phyloP scores from a whole-genome alignment of 2,113 vertebrate species.

The Eira barbara region DNA sequence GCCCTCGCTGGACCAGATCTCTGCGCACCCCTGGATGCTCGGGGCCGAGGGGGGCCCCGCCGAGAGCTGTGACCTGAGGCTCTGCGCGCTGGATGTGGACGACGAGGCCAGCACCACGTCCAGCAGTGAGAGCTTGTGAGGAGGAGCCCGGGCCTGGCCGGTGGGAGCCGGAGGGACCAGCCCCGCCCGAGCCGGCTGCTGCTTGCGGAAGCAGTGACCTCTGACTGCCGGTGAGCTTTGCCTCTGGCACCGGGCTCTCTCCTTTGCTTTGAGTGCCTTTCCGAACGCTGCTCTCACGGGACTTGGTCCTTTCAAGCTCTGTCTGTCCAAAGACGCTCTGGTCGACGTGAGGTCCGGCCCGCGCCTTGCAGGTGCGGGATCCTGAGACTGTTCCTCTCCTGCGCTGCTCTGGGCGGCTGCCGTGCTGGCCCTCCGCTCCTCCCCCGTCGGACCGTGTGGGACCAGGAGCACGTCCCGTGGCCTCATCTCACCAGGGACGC shows the following conservation, averaged over 20 bases:
- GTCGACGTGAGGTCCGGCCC: conserved; percentile 73
- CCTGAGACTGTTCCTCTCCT: conserved; percentile 77
- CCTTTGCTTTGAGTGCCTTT: conserved; percentile 99
- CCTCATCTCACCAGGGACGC: background rate
- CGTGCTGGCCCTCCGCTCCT: background rate
- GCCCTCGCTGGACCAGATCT: conserved; percentile 97
- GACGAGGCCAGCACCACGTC: conserved; percentile 94
- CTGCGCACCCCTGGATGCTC: conserved; percentile 96
- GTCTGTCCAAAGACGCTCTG: conserved; percentile 85
- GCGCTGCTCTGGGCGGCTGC: background rate
- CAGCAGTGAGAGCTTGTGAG: conserved; percentile 97
- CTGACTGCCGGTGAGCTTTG: conserved; percentile 86
- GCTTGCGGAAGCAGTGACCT: conserved; percentile 87
- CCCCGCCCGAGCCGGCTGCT: background rate
- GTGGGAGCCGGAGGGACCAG: conserved; percentile 48
- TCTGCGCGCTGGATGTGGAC: conserved; percentile 91
- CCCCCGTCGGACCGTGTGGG: background rate
- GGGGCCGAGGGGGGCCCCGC: conserved; percentile 85
- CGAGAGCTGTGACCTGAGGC: conserved; percentile 91
- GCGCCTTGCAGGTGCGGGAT: conserved; percentile 81
- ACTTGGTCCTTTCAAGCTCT: conserved; percentile 84
- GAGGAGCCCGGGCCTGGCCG: background rate
- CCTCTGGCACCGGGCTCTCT: conserved; percentile 94
- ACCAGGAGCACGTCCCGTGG: background rate
- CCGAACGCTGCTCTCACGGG: conserved; percentile 95